phyloP scores from a whole-genome alignment of 2,888 invertebrate species.

The Diaprepes abbreviatus region DNA sequence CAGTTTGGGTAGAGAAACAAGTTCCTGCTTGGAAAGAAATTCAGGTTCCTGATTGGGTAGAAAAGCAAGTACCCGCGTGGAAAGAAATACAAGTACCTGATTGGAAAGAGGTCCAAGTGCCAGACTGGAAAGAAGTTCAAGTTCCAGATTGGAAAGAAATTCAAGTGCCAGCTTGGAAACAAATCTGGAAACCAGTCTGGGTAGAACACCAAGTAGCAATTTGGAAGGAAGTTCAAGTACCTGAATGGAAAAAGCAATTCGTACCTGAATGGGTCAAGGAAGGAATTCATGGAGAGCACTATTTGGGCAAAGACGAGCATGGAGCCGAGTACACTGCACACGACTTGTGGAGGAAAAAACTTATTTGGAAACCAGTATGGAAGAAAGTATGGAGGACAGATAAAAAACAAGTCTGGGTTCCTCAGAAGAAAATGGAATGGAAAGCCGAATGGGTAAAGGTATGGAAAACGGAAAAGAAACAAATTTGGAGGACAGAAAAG shows the following conservation, averaged over 20 bases:
- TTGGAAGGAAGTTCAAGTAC: constrained; percentile 71
- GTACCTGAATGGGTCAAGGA: constrained; percentile 83
- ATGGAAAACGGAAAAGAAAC: constrained; percentile 76
- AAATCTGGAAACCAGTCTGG: constrained; percentile 72
- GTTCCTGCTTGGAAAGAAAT: constrained; percentile 78
- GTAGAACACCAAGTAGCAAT: constrained; percentile 77
- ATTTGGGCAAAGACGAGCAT: constrained; percentile 83
- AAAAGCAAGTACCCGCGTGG: constrained; percentile 75
- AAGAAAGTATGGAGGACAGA: constrained; percentile 83
- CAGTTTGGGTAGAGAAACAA: constrained; percentile 84
- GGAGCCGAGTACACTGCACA: constrained; percentile 88
- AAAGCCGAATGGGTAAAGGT: constrained; percentile 76
- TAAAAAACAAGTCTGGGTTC: constrained; percentile 80
- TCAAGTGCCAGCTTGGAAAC: constrained; percentile 73
- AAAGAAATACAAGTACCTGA: constrained; percentile 73
- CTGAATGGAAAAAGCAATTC: constrained; percentile 79
- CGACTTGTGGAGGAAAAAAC: constrained; percentile 86
- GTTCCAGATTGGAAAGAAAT: constrained; percentile 74
- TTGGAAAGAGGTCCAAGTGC: constrained; percentile 78
- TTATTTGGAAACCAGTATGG: constrained; percentile 85
- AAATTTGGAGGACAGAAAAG: constrained; percentile 79
- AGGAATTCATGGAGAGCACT: constrained; percentile 84
- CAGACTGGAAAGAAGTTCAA: constrained; percentile 76
- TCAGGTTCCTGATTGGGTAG: constrained; percentile 76
- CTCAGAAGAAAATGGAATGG: constrained; percentile 75